Percentiles rank a stretch among this genome's conserved stretches.
Evolutionary conservation across 2,113 vertebrate species (phyloP).

Genomic region (Pedionomus torquatus): DNA sequence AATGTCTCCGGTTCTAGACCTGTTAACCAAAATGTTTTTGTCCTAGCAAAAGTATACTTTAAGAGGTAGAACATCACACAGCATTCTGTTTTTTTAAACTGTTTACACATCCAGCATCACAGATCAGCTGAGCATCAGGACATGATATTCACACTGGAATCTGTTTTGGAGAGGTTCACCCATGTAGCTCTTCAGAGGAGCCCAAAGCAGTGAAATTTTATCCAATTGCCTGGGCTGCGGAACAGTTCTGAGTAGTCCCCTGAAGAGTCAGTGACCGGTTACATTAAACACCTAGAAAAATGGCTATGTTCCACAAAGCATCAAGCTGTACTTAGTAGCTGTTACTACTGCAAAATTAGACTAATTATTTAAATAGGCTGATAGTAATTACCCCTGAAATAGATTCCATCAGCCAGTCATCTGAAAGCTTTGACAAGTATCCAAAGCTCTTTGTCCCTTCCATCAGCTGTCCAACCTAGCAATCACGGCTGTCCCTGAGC

Average conservation of each 20-base stretch:
- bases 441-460: background rate
- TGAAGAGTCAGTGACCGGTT: background rate
- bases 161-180: background rate
- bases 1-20: background rate
- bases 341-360: background rate
- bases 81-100: background rate
- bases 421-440: background rate
- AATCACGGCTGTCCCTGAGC: background rate
- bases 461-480: background rate
- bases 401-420: background rate
- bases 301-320: background rate
- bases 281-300: background rate
- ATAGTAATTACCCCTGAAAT: background rate
- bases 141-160: background rate
- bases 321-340: background rate
- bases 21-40: background rate
- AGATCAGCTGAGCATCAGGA: background rate
- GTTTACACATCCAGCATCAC: background rate
- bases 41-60: background rate
- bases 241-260: background rate
- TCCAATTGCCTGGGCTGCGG: background rate
- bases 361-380: background rate
- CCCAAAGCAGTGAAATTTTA: background rate
- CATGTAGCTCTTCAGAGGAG: background rate
- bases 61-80: background rate